Evolutionary conservation across 2,888 invertebrate species (phyloP), one percentile per base, ranked within the genome.

Genomic region (Empis livida): DNA sequence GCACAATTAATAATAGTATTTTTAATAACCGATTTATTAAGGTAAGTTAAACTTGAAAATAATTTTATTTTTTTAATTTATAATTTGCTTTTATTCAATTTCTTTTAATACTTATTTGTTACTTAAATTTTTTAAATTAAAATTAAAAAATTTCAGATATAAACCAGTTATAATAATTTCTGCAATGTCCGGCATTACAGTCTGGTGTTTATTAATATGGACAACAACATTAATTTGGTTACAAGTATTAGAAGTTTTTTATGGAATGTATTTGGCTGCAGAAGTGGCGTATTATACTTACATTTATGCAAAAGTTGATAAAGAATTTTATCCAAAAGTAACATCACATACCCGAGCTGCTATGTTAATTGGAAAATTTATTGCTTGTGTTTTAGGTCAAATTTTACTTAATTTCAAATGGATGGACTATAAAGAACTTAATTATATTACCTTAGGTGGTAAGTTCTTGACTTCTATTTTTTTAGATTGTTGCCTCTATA

Each of bases 201-300:
- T 91, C 17, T 94, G 86, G 77, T 68, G 78, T 13, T 75, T 90
- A 61, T 70, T 95, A 23, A 71, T 89, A 47, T 84, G 88, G 79
- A 86, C 87, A 1, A 73, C 75, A 45, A 81, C 80, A 42, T 67
- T 93, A 54, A 61, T 74, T 52, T 78, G 79, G 59, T 72, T 93
- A 61, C 86, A 89, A 71, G 75, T 72, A 45, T 67, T 78, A 44
- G 75, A 86, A 72, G 74, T 80, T 43, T 72, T 79, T 54, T 92
- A 86, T 64, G 94, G 94, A 3, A 74, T 88, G 8, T 90, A 88
- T 61, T 79, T 85, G 68, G 89, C 94, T 0, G 80, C 90, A 5
- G 94, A 94, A 70, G 85, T 95, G 9, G 94, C 94, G 0, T 95
- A 94, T 66, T 87, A 81, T 60, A 91, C 92, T 0, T 95, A 95